A percentile compares a stretch with the other conserved stretches of the same genome.
Evolutionary conservation across 1,140 invertebrate species (phyloP).

Genomic region (Heliconius hermathena): DNA sequence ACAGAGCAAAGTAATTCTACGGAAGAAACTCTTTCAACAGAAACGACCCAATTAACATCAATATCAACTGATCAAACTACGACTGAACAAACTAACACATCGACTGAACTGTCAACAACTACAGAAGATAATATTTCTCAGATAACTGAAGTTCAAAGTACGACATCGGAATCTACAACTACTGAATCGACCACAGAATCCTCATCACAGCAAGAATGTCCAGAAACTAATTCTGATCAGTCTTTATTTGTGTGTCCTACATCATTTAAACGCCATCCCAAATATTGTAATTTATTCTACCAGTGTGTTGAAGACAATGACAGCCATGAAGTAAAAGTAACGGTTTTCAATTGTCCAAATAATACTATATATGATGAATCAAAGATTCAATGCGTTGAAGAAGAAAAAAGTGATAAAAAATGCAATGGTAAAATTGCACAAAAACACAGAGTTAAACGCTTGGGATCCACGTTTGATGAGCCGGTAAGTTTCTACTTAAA

Average conservation of each 20-base stretch:
- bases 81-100: conserved; percentile 37
- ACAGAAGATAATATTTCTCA: conserved; percentile 23
- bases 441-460: conserved; percentile 81
- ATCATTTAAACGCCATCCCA: conserved; percentile 90
- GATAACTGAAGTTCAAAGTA: conserved; percentile 32
- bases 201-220: conserved; percentile 68
- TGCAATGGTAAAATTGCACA: conserved; percentile 82
- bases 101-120: conserved; percentile 42
- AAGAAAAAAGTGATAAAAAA: conserved; percentile 81
- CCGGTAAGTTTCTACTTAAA: conserved; percentile 82
- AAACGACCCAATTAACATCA: conserved; percentile 38
- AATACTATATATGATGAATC: conserved; percentile 89
- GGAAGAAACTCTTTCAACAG: conserved; percentile 43
- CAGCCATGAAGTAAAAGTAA: conserved; percentile 87
- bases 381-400: conserved; percentile 86
- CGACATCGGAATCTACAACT: conserved; percentile 28
- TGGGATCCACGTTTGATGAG: conserved; percentile 79
- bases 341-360: conserved; percentile 88
- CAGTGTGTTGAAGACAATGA: conserved; percentile 87
- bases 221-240: conserved; percentile 85
- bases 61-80: conserved; percentile 46
- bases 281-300: conserved; percentile 92
- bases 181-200: conserved; percentile 60
- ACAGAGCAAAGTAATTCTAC: conserved; percentile 41
- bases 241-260: conserved; percentile 88